Evolutionary conservation across 2,113 vertebrate species (phyloP), one percentile per base, ranked within the genome.

Genomic region (western clawed frog (Xenopus tropicalis)): DNA sequence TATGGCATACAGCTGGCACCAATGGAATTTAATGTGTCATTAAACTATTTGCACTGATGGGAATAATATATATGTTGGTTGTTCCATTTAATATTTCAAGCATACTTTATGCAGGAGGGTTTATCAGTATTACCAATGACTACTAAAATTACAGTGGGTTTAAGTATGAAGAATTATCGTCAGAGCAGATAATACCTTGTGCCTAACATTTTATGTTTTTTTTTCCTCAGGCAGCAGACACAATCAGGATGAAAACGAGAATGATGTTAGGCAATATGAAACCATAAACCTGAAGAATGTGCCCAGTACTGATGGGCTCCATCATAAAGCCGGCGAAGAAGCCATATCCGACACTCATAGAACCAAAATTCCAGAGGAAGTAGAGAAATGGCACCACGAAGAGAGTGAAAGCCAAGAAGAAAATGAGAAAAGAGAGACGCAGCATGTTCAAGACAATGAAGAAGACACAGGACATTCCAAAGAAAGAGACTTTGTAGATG

Each of bases 221-320:
- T 78, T 66, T 77, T 17, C 79, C 81, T 14, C 19, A 99, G 96
- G 88, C 78, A 79, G 84, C 54, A 90, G 84, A 83, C 91, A 88
- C n/a, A 79, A 81, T 52, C 80, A 82, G 72, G 78, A 84, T 69
- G 85, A 91, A 78, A 89, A 90, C 70, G 88, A 89, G 62, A 87
- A 52, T 0, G 85, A 85, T 37, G 29, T 37, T 5, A 37, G 10
- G 29, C 29, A 37, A 70, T 85, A 83, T 56, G 83, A 88, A 82
- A 81, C 79, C 56, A 86, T 80, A 58, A 68, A 82, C 42, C 78
- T 85, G 73, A 81, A 86, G 67, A 85, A 86, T 25, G 59, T 80
- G 22, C 79, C 61, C 64, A 89, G 90, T 11, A 46, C 14, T 0
- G 85, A 85, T 78, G 81, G 79, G 17, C 84, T 77, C 0, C 22